phyloP scores from a whole-genome alignment of 1,140 invertebrate species.

The Odontomachus brunneus region DNA sequence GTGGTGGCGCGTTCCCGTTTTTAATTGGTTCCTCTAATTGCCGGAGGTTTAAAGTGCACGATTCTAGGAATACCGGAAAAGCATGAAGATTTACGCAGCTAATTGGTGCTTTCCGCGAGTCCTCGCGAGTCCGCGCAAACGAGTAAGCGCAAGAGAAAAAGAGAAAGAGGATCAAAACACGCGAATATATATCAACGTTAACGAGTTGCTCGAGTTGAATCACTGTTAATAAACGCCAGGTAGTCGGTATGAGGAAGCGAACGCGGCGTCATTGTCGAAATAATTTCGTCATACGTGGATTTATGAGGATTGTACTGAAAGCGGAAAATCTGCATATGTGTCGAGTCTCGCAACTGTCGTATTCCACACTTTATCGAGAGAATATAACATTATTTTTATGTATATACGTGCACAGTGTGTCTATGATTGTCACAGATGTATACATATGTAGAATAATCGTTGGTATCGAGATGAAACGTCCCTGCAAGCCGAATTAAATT shows the following conservation, averaged over 20 bases:
- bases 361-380: neutral
- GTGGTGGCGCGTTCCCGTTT: slow-evolving; percentile 52
- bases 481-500: neutral
- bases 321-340: neutral
- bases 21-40: slow-evolving; percentile 70
- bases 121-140: slow-evolving; percentile 11
- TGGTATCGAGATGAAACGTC: neutral
- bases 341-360: neutral
- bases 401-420: no score
- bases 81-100: slow-evolving; percentile 67
- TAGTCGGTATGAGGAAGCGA: neutral
- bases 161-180: neutral
- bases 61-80: slow-evolving; percentile 56
- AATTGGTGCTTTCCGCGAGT: slow-evolving; percentile 51
- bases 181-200: slow-evolving; percentile 28
- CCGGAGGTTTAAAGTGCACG: slow-evolving; percentile 57
- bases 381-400: no score
- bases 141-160: neutral
- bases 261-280: neutral
- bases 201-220: slow-evolving; percentile 38
- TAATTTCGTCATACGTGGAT: slow-evolving; percentile 9
- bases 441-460: no score
- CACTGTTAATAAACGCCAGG: slow-evolving; percentile 10
- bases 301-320: neutral
- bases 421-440: no score